Base-by-base conservation (phyloP, 2,888 invertebrate genomes). In the Drosophila ustulata region DNA sequence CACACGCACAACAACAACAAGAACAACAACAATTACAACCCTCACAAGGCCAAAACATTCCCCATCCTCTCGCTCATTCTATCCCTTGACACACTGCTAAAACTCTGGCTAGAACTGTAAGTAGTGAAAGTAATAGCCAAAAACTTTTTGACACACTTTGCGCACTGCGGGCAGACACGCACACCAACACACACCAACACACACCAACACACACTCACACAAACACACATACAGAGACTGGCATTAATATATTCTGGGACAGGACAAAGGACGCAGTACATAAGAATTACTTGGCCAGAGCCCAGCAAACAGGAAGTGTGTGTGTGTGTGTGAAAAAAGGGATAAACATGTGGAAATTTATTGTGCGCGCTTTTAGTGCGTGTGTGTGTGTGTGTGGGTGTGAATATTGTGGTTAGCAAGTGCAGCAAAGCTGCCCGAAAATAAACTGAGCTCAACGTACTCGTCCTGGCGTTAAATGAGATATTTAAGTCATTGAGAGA, bases 381-480 rank as follows among this genome's bases (percentile, higher is more conserved):
- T 30, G 53, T 37, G 28, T 55, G 18, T 11, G 50, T 67, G 37
- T 49, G 52, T 28, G 30, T 53, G 41, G 8, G 62, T 61, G 45
- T 50, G 53, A 62, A 46, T 51, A 34, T 50, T 75, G 67, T 37
- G 72, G 73, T 57, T 59, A 51, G 69, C 69, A 79, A 80, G 66
- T 83, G 80, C 74, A 82, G 67, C 80, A 56, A 62, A 55, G 30
- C 51, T 26, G 43, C 46, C 62, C 43, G 63, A 65, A 71, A 67
- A 59, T 63, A 68, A 72, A 72, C 55, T 77, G 62, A 66, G 74
- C 68, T 69, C 63, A 73, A 55, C 78, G 59, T 69, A 88, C 68
- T 88, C 85, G 73, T 61, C 77, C 87, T 86, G 87, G 89, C 89
- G 88, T 85, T 86, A 88, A 88, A 88, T 88, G 89, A 82, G 89